Base-by-base conservation (phyloP, 2,113 vertebrate genomes). In the Cathartes aura region DNA sequence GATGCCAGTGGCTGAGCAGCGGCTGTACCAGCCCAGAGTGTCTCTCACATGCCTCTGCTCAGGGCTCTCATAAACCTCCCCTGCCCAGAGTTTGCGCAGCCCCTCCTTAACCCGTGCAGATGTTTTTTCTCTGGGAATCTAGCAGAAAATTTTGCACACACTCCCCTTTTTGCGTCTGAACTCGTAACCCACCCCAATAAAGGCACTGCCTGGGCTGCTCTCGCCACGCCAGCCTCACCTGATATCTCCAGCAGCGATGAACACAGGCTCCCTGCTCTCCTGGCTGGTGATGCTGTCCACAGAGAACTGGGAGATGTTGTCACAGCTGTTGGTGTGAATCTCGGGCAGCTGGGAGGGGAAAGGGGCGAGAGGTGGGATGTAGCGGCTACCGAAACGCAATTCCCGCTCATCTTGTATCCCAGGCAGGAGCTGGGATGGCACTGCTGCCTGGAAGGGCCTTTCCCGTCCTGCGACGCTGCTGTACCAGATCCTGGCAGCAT, bases 271-370 rank as follows among this genome's bases (percentile, higher is more conserved):
- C 36, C 99, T 98, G 98, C 99, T 99, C 96, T 99, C 99, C 97
- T 99, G 99, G 89, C 99, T 99, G 88, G 99, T 99, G 98, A 99
- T 99, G 98, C 99, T 99, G 98, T 99, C 99, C 95, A 99, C 99
- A 0, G 99, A 99, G 92, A 99, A 99, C 98, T 99, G 99, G 59
- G 99, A 99, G 98, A 99, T 99, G 98, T 99, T 99, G 96, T 99
- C 99, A 34, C 99, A 99, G 98, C 99, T 99, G 98, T 98, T 99
- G 96, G 99, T 98, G 97, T 99, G 99, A 3, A 99, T 86, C 94
- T 99, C 99, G 0, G 99, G 99, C 50, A 99, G 98, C 99, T 99
- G 97, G 50, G 59, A 63, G 84, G 64, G 48, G 32, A 63, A 47
- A 30, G 32, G 16, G 1, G 36, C 3, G 9, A 93, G 63, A 90